Percentiles rank a stretch among this genome's conserved stretches.
Evolutionary conservation across 2,797 vertebrate genomes (phyloP).

Genomic region (Loriculus beryllinus): DNA sequence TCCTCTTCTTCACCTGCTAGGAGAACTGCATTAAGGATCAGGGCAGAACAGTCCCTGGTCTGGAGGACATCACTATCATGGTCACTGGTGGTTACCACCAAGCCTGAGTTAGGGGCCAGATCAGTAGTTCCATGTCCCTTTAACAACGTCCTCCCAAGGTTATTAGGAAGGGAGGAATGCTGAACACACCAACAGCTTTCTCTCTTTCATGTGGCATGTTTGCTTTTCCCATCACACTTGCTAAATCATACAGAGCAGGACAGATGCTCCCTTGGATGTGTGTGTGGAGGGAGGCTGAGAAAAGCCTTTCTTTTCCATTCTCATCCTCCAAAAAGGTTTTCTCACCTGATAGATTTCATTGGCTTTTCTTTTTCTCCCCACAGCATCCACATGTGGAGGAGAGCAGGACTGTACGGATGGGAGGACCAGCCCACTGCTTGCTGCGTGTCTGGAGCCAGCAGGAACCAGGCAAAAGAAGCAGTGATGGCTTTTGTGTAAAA

Average conservation of each 20-base stretch:
- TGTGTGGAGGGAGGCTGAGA: neutral
- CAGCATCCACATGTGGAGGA: neutral
- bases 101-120: neutral
- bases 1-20: neutral
- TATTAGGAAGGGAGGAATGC: neutral
- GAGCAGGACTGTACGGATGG: neutral
- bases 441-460: neutral
- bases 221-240: neutral
- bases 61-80: neutral
- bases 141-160: neutral
- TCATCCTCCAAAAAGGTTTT: slow-evolving; percentile 14
- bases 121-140: neutral
- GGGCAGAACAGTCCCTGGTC: fast-evolving
- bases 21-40: neutral
- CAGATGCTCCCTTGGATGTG: neutral
- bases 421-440: neutral
- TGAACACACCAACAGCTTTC: neutral
- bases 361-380: neutral
- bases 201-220: neutral
- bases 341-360: slow-evolving; percentile 27
- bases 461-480: neutral
- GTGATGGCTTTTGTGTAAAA: neutral
- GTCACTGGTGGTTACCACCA: neutral
- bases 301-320: neutral
- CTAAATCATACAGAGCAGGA: neutral